Evolutionary conservation across 1,140 invertebrate genomes (phyloP), one percentile per base, ranked within the genome.

Genomic region (Pseudomyrmex concolor): DNA sequence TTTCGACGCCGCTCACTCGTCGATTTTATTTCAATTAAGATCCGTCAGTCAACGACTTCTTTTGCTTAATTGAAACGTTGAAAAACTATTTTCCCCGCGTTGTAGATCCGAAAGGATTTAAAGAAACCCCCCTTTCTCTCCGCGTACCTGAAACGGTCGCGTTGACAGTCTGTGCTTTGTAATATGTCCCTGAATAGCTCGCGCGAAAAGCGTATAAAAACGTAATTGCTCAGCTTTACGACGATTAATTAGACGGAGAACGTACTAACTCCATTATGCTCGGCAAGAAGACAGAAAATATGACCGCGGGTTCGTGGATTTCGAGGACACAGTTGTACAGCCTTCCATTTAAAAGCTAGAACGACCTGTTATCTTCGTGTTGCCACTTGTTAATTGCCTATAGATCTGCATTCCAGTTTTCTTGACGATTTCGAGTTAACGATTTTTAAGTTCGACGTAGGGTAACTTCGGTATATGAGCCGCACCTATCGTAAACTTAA

Each of bases 11-110:
- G 55, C 19, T 43, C 19, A 54, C 22, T 50, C 54, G 76, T 59
- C 76, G 66, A 80, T 80, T 80, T 80, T 70, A 71, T 80, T 80
- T 80, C 76, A 80, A 80, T 80, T 80, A 80, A 80, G 66, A 9
- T 43, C 76, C 55, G 76, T 71, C 76, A 59, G 54, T 80, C 76
- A 80, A 67, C 76, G 76, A 59, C 76, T 80, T 71, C 66, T 80
- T 80, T 60, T 51, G 51, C 54, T 60, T 80, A 80, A 80, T 80
- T 80, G 66, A 80, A 80, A 80, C 19, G 76, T 80, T 80, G 76
- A 80, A 80, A 80, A 80, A 80, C 71, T 80, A 80, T 80, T 80
- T 71, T 59, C 54, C 60, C 54, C 3, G 10, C 15, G 34, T 55
- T 10, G 19, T 10, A 5, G 3, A 5, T 57, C 15, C 64, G 54